Base-by-base conservation (phyloP, 2,797 vertebrate species). In the Synaphobranchus kaupii region DNA sequence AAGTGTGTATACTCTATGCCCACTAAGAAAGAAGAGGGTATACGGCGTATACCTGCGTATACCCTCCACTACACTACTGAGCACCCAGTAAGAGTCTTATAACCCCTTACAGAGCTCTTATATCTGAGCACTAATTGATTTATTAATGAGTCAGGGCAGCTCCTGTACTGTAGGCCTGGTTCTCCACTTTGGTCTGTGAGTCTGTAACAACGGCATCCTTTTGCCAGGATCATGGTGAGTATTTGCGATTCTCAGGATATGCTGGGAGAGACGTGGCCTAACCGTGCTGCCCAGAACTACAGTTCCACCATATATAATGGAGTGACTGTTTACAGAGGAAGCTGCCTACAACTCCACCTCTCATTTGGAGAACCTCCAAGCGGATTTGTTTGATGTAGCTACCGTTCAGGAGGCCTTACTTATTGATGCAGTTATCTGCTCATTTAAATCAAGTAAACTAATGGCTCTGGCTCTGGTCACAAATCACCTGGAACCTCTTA, bases 271-370 rank as follows among this genome's bases (percentile, higher is more conserved):
- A 34, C 1, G n/a, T 28, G 28, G 68, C n/a, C n/a, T 9, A 1
- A 12, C 12, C 68, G 13, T 34, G 9, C 68, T 34, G 28, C 68
- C 68, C 68, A 71, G 68, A 34, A 28, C 68, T 34, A 71, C n/a
- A 34, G n/a, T 8, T 71, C n/a, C n/a, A 71, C n/a, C 22, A 66
- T 7, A n/a, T 25, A 9, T 12, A 58, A 13, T 20, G 17, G 13
- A 20, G 44, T 25, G 58, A 86, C 25, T 83, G 47, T 58, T 63
- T 81, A 66, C 52, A 83, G 78, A 82, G 56, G 78, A 58, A 50
- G 25, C 6, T 7, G 48, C 13, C 28, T 71, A 12, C 68, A 71
- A 39, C 28, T 71, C 68, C 28, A 28, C 68, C 28, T n/a, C 31
- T 71, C 28, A 71, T 71, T 71, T 71, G n/a, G 68, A 68, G 63